Evolutionary conservation across 2,888 invertebrate genomes (phyloP), one percentile per base, ranked within the genome.

Genomic region (Cactoblastis cactorum): DNA sequence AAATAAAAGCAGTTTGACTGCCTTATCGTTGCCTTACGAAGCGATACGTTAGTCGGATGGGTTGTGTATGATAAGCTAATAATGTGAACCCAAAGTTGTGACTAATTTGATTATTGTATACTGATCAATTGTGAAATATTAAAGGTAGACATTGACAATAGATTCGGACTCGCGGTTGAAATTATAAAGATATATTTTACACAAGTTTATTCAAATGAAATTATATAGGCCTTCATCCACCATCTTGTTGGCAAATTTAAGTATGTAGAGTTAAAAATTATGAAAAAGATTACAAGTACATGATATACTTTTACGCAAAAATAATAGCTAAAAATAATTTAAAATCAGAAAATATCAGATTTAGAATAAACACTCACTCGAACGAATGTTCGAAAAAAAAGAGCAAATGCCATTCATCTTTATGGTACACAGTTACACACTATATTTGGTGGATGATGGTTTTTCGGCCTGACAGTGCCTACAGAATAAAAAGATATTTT

Each of bases 21-120:
- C 82, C 83, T 84, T 79, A 61, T 63, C 67, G 79, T 72, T 84
- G 85, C 84, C 84, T 83, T 83, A 80, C 45, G 56, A 54, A 62
- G 61, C 66, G 56, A 63, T 71, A 63, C 66, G 67, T 65, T 65
- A 48, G 67, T 66, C 58, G 70, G 53, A 56, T 62, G 58, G 77
- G 80, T 83, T 84, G 83, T 81, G 77, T 80, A 71, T 71, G 65
- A 69, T 62, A 68, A n/a, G 68, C 68, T 72, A 73, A 68, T 71
- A 69, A 57, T 54, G 65, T 62, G 65, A 55, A 62, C 58, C 52
- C 49, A 57, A 65, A 59, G 77, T 78, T 76, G 79, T 78, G 74
- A 74, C 63, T 67, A 51, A 49, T 69, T 72, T 63, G 58, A 32
- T 43, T 32, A 43, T 11, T 22, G 43, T 43, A 28, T 14, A 15